phyloP scores from a whole-genome alignment of 2,888 invertebrate species.

The Cybosia mesomella region DNA sequence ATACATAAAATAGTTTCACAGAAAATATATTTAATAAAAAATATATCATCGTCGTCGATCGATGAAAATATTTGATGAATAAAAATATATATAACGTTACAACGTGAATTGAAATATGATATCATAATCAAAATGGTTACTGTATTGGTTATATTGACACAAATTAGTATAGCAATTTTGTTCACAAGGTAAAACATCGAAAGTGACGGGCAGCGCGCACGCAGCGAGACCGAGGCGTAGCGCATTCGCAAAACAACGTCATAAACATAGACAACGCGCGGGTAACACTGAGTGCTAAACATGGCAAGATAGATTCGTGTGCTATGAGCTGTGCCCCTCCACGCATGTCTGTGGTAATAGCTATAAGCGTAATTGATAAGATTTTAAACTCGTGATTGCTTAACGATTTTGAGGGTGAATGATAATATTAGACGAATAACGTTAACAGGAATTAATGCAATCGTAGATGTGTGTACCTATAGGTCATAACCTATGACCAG shows the following conservation, averaged over 20 bases:
- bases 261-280: conserved; percentile 44
- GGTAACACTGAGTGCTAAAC: conserved; percentile 29
- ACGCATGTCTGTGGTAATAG: conserved; percentile 44
- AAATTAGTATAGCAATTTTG: conserved; percentile 28
- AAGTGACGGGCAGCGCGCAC: conserved; percentile 40
- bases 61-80: too few relatives aligned
- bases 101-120: not conserved
- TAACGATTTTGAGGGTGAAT: conserved; percentile 4
- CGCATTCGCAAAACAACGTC: conserved; percentile 39
- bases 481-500: not conserved
- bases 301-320: conserved; percentile 19
- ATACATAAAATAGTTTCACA: not conserved
- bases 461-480: not conserved
- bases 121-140: not conserved
- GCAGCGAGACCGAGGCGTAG: conserved; percentile 13
- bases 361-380: conserved; percentile 42
- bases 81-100: not conserved
- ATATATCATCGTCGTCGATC: too few relatives aligned
- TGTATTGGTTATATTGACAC: conserved; percentile 24
- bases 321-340: conserved; percentile 43
- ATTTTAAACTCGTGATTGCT: conserved; percentile 15
- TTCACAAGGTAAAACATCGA: conserved; percentile 46
- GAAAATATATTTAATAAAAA: not conserved
- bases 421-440: not conserved
- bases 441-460: not conserved